Evolutionary conservation across 2,797 vertebrate genomes (phyloP), one percentile per base, ranked within the genome.

Genomic region (Lacerta agilis): DNA sequence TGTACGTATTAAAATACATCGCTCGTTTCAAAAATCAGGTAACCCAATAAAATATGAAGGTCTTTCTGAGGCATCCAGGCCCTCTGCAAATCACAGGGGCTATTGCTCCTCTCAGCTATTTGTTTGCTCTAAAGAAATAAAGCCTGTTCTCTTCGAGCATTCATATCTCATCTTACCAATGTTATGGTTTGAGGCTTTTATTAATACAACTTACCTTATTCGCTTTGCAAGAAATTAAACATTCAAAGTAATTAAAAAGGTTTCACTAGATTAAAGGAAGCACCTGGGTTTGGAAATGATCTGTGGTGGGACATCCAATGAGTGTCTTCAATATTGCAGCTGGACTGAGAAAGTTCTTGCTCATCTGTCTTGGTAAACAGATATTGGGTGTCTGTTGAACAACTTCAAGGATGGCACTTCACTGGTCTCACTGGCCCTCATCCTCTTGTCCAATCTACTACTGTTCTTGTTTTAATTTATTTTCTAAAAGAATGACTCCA

Each of bases 231-330:
- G 83, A 85, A 93, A 79, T 8, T 4, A 85, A 64, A 90, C 72
- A 91, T 87, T 90, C n/a, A 79, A 85, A 82, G 64, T 90, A 1
- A 91, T 89, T 86, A 90, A 90, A 76, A 82, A 49, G 27, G 29
- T 76, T 94, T 90, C 29, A 64, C 0, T 92, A 61, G 85, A 89
- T 87, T 69, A 79, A 91, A 93, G 49, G 15, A 43, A 58, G 86
- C 55, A 81, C 90, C 93, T 81, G 4, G 75, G 7, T 89, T 93
- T 88, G 55, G 7, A 90, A 92, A 49, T 86, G 43, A 88, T 89
- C 78, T 92, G 43, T 64, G 82, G 0, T 75, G 67, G 79, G 15
- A 64, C 66, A 8, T 25, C 80, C 88, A 86, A 69, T 90, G 18
- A 90, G 41, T 76, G 66, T 86, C 18, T 17, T 2, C 1, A 66